These are phyloP conservation scores for Hippocampus abdominalis DNA, from an alignment of 2,113 vertebrate genomes.

Conservation along the genomic window DNA sequence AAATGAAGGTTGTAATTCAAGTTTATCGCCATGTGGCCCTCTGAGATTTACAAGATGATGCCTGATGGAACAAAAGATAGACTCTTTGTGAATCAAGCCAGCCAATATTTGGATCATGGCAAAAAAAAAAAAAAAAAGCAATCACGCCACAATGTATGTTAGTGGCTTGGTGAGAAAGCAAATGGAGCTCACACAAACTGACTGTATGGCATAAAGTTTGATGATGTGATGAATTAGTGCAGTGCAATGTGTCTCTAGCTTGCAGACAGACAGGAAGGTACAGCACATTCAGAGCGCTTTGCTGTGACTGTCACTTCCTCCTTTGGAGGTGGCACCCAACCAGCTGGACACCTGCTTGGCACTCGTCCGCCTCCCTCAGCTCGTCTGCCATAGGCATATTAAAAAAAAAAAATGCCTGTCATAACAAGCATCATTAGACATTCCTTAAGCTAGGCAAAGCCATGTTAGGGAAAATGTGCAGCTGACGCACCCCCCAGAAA, in stretches of 20 bases:
- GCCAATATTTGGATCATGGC: slow-evolving; percentile 14
- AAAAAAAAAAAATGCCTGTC: neutral
- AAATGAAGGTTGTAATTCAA: slow-evolving; percentile 9
- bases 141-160: neutral
- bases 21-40: slow-evolving; percentile 11
- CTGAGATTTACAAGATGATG: slow-evolving; percentile 39
- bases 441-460: neutral
- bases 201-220: slow-evolving; percentile 39
- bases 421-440: neutral
- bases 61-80: slow-evolving; percentile 27
- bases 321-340: slow-evolving; percentile 31
- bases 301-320: slow-evolving; percentile 33
- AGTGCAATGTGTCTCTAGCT: slow-evolving; percentile 41
- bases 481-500: slow-evolving; percentile 6
- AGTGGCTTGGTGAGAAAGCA: neutral
- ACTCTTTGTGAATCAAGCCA: neutral
- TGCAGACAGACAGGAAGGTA: slow-evolving; percentile 20
- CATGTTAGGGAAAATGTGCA: slow-evolving; percentile 5
- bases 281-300: slow-evolving; percentile 23
- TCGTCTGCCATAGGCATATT: slow-evolving; percentile 17
- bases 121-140: neutral
- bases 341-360: slow-evolving; percentile 35
- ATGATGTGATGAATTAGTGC: slow-evolving; percentile 61
- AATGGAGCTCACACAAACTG: slow-evolving; percentile 10
- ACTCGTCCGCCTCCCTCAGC: neutral